Conservation (phyloP, 2,797 vertebrate genomes). For the Onychomys torridus region DNA sequence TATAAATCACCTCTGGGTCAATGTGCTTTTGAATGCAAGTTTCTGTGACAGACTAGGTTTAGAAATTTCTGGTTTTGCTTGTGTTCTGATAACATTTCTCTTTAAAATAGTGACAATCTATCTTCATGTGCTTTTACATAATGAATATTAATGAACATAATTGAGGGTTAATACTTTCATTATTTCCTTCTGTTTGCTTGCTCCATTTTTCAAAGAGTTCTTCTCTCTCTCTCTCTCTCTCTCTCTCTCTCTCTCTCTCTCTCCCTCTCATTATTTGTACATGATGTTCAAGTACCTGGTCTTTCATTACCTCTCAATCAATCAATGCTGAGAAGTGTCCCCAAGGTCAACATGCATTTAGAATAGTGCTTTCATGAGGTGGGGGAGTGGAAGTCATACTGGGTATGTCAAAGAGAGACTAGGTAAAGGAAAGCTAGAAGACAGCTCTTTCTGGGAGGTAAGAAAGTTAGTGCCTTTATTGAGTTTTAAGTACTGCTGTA, state of each 20-base stretch:
- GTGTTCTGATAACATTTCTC: neutral
- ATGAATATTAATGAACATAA: neutral
- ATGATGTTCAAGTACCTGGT: neutral
- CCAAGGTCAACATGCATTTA: conserved; percentile 40
- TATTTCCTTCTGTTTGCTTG: neutral
- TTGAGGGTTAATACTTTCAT: neutral
- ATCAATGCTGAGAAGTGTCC: conserved; percentile 12
- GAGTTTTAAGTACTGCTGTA: conserved; percentile 26
- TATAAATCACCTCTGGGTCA: conserved; percentile 16
- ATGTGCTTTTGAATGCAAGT: neutral
- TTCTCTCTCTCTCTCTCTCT: neutral
- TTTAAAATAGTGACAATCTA: neutral
- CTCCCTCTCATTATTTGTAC: neutral
- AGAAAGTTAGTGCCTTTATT: neutral
- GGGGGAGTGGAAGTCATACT: neutral
- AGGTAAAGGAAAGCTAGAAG: neutral
- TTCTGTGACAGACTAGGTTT: conserved; percentile 31
- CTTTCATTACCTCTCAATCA: conserved; percentile 17
- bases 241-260: neutral
- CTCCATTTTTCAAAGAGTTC: conserved; percentile 1
- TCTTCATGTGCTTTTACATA: neutral
- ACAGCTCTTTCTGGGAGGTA: neutral
- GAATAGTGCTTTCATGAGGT: neutral
- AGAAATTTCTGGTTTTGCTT: conserved; percentile 38
- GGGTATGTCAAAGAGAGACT: neutral